Conservation (phyloP, 2,888 invertebrate species). For the Drosophila sordidapex region DNA sequence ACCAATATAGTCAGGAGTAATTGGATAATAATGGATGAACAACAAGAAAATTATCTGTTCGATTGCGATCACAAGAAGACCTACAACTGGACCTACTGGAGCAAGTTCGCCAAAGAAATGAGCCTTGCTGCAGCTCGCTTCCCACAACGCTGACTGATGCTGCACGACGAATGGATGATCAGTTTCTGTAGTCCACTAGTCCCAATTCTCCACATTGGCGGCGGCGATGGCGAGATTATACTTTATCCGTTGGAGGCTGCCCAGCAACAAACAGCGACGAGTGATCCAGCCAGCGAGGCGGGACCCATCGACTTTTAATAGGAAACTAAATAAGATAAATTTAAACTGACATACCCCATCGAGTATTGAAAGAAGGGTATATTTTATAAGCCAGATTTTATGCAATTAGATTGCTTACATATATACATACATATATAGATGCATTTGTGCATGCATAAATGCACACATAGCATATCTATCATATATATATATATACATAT, state of each 20-base stretch:
- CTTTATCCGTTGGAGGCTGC: neutral
- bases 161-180: too few relatives aligned
- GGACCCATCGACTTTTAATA: constrained; percentile 8
- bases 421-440: neutral
- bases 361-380: neutral
- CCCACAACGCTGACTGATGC: too few relatives aligned
- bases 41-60: neutral
- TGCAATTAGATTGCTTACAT: neutral
- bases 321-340: neutral
- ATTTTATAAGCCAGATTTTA: neutral
- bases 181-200: too few relatives aligned
- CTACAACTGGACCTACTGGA: constrained; percentile 89
- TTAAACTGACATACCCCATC: neutral
- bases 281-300: constrained; percentile 43
- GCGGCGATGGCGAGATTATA: too few relatives aligned
- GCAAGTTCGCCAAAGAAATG: too few relatives aligned
- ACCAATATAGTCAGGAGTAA: too few relatives aligned
- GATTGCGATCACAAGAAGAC: constrained; percentile 90
- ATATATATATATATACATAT: too few relatives aligned
- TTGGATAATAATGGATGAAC: too few relatives aligned
- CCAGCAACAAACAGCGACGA: neutral
- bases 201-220: too few relatives aligned
- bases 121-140: too few relatives aligned
- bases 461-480: neutral
- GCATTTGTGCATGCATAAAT: neutral